Percentiles rank a stretch among this genome's conserved stretches.
Evolutionary conservation across 2,113 vertebrate species (phyloP).

Genomic region (Coreoperca whiteheadi): DNA sequence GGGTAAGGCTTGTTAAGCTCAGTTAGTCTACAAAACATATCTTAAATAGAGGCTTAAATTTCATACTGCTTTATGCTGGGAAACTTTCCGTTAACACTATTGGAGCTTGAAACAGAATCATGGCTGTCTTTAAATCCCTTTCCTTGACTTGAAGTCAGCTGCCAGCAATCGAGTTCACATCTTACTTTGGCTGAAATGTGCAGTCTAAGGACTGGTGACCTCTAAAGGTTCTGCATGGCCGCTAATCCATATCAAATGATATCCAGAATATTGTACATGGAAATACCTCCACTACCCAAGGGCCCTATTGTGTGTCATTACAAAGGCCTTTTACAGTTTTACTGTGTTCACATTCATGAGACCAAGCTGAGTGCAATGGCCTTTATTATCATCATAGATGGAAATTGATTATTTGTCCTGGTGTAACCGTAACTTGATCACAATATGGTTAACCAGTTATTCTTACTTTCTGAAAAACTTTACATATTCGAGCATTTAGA

Average conservation of each 20-base stretch:
- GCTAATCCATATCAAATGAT: constrained; percentile 52
- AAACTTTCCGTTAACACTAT: constrained; percentile 2
- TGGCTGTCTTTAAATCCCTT: constrained; percentile 43
- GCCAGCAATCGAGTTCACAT: constrained; percentile 39
- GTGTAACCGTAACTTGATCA: constrained; percentile 11
- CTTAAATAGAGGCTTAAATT: constrained; percentile 12
- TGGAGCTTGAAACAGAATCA: constrained; percentile 34
- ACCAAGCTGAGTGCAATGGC: background rate
- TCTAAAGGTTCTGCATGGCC: constrained; percentile 16
- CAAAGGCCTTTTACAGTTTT: constrained; percentile 17
- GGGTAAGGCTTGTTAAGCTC: background rate
- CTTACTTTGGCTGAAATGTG: constrained; percentile 27
- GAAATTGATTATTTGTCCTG: constrained; percentile 17
- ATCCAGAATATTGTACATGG: constrained; percentile 39
- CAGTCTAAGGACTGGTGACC: constrained; percentile 27
- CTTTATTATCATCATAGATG: background rate
- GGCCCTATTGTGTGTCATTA: constrained; percentile 17
- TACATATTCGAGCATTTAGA: background rate
- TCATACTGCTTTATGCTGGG: constrained; percentile 25
- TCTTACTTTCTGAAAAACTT: background rate
- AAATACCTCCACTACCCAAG: constrained; percentile 34
- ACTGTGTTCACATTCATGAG: constrained; percentile 14
- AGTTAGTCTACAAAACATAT: constrained; percentile 16
- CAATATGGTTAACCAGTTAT: background rate
- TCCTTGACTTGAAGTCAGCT: constrained; percentile 36